These are phyloP conservation scores for Intellagama lesueurii DNA, from an alignment of 2,797 vertebrate genomes.

Conservation along the genomic window DNA sequence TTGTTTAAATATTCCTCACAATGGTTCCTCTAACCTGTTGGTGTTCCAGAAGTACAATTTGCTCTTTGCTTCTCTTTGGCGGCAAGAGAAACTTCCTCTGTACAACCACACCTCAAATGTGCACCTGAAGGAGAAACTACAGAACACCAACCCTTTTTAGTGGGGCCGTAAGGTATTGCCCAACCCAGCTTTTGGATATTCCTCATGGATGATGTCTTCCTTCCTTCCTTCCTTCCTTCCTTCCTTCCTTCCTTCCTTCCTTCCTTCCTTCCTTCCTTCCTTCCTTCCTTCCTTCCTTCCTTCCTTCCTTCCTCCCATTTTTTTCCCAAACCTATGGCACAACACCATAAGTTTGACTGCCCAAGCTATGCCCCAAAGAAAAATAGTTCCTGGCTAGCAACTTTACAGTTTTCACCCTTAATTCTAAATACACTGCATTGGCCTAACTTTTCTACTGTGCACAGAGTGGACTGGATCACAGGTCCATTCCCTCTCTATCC, in stretches of 20 bases:
- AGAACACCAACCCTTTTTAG: background rate
- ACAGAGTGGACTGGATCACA: background rate
- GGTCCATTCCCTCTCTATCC: too few species aligned
- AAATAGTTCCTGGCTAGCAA: background rate
- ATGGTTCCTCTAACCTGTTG: background rate
- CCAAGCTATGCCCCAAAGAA: background rate
- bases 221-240: background rate
- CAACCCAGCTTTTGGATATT: background rate
- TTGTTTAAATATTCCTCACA: conserved; percentile 8
- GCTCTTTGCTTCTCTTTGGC: background rate
- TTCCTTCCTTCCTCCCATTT: too few species aligned
- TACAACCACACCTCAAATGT: background rate
- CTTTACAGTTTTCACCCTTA: background rate
- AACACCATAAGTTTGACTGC: background rate
- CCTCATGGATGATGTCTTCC: too few species aligned
- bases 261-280: too few species aligned
- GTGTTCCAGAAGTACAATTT: background rate
- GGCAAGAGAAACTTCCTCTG: background rate
- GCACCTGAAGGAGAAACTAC: background rate
- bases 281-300: too few species aligned
- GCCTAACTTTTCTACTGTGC: background rate
- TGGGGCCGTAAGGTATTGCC: background rate
- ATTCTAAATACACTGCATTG: background rate
- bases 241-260: too few species aligned
- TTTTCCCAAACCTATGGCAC: too few species aligned